Evolutionary conservation across 1,140 invertebrate genomes (phyloP).

Genomic region (Cheumatopsyche charites): DNA sequence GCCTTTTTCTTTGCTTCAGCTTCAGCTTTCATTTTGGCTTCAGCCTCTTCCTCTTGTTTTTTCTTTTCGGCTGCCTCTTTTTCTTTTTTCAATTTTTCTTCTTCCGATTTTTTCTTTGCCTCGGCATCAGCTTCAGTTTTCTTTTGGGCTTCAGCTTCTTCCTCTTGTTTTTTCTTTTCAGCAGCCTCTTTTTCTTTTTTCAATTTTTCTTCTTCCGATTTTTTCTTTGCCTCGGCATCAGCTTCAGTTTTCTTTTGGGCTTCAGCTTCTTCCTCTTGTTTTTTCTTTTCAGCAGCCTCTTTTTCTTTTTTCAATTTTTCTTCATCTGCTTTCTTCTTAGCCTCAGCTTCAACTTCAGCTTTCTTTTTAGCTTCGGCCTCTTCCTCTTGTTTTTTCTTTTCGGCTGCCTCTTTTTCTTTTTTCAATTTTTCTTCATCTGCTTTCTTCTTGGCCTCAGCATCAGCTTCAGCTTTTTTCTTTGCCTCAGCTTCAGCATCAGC

Average conservation of each 20-base stretch:
- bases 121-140: conserved; percentile 18
- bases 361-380: conserved; percentile 29
- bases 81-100: too few relatives aligned
- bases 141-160: conserved; percentile 13
- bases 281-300: conserved; percentile 41
- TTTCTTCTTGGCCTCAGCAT: conserved; percentile 18
- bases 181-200: conserved; percentile 34
- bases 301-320: conserved; percentile 27
- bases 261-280: conserved; percentile 50
- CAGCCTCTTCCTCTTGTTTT: too few relatives aligned
- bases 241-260: conserved; percentile 49
- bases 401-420: conserved; percentile 21
- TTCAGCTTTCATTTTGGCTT: too few relatives aligned
- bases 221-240: conserved; percentile 43
- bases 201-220: conserved; percentile 47
- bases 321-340: conserved; percentile 26
- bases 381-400: conserved; percentile 39
- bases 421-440: too few relatives aligned
- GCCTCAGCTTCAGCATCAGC: conserved; percentile 44
- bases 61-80: too few relatives aligned
- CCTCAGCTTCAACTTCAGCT: conserved; percentile 24
- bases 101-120: too few relatives aligned
- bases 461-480: conserved; percentile 39
- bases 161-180: conserved; percentile 9
- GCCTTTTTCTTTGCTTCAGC: too few relatives aligned